phyloP scores from a whole-genome alignment of 2,888 invertebrate species.

The Drosophila mayaguana region DNA sequence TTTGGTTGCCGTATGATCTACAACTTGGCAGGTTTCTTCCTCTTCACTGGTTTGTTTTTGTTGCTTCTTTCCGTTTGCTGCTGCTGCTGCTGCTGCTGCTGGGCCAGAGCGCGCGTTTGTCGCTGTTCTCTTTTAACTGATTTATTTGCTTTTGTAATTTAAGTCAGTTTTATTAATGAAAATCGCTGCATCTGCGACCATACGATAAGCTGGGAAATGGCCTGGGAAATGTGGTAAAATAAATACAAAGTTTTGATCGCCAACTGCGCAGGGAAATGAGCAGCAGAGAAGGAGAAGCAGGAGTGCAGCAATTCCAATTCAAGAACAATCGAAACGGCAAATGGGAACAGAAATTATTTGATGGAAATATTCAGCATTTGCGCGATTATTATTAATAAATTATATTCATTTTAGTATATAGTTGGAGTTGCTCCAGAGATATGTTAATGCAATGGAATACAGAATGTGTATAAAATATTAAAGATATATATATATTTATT shows the following conservation, averaged over 20 bases:
- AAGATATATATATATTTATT: too few species aligned
- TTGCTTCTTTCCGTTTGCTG: slow-evolving; percentile 16
- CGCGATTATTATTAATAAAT: too few species aligned
- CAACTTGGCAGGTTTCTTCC: slow-evolving; percentile 57
- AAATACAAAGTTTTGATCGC: slow-evolving; percentile 1
- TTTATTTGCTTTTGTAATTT: slow-evolving; percentile 70
- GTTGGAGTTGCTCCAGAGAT: too few species aligned
- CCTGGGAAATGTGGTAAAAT: slow-evolving; percentile 27
- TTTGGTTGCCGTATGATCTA: slow-evolving; percentile 38
- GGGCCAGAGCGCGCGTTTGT: background rate
- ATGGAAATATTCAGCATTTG: too few species aligned
- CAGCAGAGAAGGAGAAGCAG: too few species aligned
- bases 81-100: too few species aligned
- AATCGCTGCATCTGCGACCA: slow-evolving; percentile 51
- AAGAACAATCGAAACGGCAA: slow-evolving; percentile 10
- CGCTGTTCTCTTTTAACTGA: slow-evolving; percentile 51
- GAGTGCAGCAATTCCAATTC: background rate
- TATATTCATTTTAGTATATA: too few species aligned
- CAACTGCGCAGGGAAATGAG: slow-evolving; percentile 27
- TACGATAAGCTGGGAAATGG: slow-evolving; percentile 34
- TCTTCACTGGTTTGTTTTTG: slow-evolving; percentile 42
- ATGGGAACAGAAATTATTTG: background rate
- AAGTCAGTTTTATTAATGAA: slow-evolving; percentile 81
- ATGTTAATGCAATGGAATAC: too few species aligned
- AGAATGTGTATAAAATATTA: too few species aligned